These are phyloP conservation scores for Neotoxoptera formosana DNA, from an alignment of 1,140 invertebrate species.

Conservation along the genomic window DNA sequence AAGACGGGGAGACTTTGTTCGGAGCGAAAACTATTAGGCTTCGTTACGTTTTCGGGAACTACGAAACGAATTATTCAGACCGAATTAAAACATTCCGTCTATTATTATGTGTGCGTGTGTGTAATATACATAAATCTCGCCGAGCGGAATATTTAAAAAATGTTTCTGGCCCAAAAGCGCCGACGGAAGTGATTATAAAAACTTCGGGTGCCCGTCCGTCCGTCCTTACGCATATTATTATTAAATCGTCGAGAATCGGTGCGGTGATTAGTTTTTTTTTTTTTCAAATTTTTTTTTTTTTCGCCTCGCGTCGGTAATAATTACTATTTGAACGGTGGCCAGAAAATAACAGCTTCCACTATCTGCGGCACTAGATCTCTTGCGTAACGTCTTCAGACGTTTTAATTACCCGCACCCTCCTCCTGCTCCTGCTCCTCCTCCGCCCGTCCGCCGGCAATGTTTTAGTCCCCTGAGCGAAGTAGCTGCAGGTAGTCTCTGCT, in stretches of 20 bases:
- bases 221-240: neutral
- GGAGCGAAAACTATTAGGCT: neutral
- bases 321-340: slow-evolving; percentile 43
- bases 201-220: neutral
- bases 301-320: slow-evolving; percentile 44
- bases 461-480: neutral
- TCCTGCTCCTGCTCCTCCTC: no score
- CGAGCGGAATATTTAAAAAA: neutral
- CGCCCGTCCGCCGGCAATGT: neutral
- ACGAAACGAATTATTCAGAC: neutral
- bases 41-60: neutral
- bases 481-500: no score
- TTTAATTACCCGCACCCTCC: slow-evolving; percentile 44
- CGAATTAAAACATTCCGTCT: neutral
- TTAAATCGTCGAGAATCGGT: slow-evolving; percentile 33
- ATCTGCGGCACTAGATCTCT: slow-evolving; percentile 37
- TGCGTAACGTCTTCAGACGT: slow-evolving; percentile 52
- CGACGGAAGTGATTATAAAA: slow-evolving; percentile 51
- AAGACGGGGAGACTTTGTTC: neutral
- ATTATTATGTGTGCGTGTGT: neutral
- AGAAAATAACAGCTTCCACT: slow-evolving; percentile 38
- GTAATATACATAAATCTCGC: slow-evolving; percentile 10
- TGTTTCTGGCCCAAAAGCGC: slow-evolving; percentile 4
- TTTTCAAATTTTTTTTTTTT: neutral
- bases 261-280: slow-evolving; percentile 21